A percentile compares a stretch with the other conserved stretches of the same genome.
These are phyloP conservation scores for Notothenia coriiceps DNA, from an alignment of 2,113 vertebrate genomes.

Conservation along the genomic window DNA sequence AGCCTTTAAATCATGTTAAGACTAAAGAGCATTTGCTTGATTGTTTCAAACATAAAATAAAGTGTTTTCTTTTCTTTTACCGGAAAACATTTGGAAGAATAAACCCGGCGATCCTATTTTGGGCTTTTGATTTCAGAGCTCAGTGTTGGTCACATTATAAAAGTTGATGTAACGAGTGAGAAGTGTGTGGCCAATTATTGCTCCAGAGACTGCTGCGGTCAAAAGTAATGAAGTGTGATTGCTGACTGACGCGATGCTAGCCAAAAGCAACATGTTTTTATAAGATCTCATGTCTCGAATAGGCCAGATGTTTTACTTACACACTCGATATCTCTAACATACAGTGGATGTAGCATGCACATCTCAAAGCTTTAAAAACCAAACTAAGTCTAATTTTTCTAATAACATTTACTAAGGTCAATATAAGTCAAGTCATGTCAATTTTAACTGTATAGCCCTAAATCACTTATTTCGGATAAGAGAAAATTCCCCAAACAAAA, in stretches of 20 bases:
- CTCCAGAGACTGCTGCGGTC: slow-evolving; percentile 48
- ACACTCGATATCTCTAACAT: slow-evolving; percentile 11
- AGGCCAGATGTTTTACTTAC: slow-evolving; percentile 19
- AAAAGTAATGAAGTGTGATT: slow-evolving; percentile 65
- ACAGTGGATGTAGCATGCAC: background rate
- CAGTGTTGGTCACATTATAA: slow-evolving; percentile 11
- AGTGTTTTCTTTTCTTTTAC: background rate
- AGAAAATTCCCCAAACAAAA: too few species aligned
- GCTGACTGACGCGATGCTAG: slow-evolving; percentile 14
- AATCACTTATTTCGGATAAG: too few species aligned
- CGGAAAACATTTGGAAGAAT: slow-evolving; percentile 2
- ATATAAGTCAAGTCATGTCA: too few species aligned
- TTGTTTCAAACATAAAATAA: background rate
- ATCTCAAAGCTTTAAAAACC: background rate
- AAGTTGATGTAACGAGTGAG: slow-evolving; percentile 52
- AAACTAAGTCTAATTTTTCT: background rate
- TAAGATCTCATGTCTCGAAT: slow-evolving; percentile 42
- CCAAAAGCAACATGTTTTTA: slow-evolving; percentile 60
- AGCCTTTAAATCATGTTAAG: slow-evolving; percentile 14
- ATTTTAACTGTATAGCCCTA: too few species aligned
- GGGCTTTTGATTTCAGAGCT: slow-evolving; percentile 15
- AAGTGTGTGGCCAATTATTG: slow-evolving; percentile 61
- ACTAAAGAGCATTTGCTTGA: background rate
- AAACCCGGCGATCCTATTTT: background rate
- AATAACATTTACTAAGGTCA: too few species aligned